phyloP scores from a whole-genome alignment of 2,888 invertebrate species.

The Augiades crinisus region DNA sequence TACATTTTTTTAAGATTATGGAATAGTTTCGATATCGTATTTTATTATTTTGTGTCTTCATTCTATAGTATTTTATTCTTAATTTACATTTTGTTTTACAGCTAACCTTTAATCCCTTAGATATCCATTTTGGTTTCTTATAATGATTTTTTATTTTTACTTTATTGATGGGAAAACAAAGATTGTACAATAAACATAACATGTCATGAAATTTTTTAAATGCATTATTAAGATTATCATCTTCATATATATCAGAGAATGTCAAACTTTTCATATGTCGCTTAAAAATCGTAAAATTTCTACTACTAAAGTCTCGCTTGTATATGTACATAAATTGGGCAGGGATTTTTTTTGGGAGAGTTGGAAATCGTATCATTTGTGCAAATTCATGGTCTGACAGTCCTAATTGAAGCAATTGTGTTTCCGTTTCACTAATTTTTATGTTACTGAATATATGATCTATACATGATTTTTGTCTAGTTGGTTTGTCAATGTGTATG shows the following conservation, averaged over 20 bases:
- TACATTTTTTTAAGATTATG: background rate
- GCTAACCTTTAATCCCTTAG: background rate
- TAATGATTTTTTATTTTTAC: background rate
- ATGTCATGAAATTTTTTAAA: slow-evolving; percentile 1
- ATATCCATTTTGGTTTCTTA: background rate
- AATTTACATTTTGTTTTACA: background rate
- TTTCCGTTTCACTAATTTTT: background rate
- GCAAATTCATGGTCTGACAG: background rate
- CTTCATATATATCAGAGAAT: background rate
- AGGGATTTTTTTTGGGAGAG: background rate
- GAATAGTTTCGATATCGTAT: background rate
- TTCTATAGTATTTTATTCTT: background rate
- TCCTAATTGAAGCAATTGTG: background rate
- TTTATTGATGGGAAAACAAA: slow-evolving; percentile 7
- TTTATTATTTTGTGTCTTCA: background rate
- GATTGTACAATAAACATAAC: background rate
- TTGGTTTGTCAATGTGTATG: background rate
- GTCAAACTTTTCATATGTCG: background rate
- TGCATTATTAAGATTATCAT: background rate
- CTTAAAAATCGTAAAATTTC: background rate
- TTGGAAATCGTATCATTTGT: background rate
- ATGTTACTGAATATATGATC: background rate
- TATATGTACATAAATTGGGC: background rate
- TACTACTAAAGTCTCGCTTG: background rate
- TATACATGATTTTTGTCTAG: background rate